These are phyloP conservation scores for Pseudococcus longispinus DNA, from an alignment of 2,888 invertebrate genomes.

Conservation along the genomic window DNA sequence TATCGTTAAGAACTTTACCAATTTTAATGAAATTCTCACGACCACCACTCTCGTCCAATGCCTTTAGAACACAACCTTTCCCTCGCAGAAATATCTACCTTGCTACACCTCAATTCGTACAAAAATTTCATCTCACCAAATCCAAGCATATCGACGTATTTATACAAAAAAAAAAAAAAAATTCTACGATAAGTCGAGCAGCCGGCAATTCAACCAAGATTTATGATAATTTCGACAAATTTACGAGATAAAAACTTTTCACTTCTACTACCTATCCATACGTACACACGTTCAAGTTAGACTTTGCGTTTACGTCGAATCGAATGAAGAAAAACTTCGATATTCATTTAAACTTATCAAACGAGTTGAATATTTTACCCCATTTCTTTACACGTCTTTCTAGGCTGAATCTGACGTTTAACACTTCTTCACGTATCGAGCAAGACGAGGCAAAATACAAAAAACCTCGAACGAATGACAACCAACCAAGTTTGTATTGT, in stretches of 20 bases:
- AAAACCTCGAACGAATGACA: background rate
- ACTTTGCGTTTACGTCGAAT: background rate
- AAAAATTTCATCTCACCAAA: too few species aligned
- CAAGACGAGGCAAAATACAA: background rate
- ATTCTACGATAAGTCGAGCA: background rate
- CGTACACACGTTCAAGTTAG: background rate
- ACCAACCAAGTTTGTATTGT: background rate
- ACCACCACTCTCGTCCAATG: too few species aligned
- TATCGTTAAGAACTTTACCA: too few species aligned
- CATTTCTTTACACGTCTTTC: background rate
- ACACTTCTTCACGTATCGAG: background rate
- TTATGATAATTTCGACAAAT: background rate
- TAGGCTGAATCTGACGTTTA: constrained; percentile 4
- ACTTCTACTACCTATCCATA: background rate
- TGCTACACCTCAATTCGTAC: background rate
- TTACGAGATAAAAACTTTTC: constrained; percentile 23
- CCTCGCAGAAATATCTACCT: too few species aligned
- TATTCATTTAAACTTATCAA: constrained; percentile 34
- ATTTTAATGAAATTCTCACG: too few species aligned
- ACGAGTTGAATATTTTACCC: constrained; percentile 16
- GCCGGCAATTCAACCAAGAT: background rate
- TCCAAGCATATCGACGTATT: background rate
- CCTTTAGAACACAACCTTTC: too few species aligned
- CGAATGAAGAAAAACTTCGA: background rate
- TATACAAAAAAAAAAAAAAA: background rate